Evolutionary conservation across 1,140 invertebrate species (phyloP), one percentile per base, ranked within the genome.

Genomic region (Solen grandis): DNA sequence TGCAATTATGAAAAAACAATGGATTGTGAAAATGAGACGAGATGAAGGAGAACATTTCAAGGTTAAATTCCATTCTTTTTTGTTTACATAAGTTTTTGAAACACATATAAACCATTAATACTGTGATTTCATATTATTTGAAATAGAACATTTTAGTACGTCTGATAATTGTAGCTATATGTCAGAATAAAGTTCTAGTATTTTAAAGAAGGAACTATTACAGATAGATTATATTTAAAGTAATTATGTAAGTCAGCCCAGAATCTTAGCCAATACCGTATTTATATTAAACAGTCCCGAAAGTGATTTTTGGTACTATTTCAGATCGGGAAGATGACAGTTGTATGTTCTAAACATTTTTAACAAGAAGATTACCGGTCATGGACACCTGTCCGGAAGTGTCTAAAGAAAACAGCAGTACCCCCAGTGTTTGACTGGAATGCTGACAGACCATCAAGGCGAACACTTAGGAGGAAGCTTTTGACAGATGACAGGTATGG

Each of bases 311-410:
- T 50, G 8, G 2, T 52, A 50, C 27, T 72, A 27, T 50, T 72
- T 35, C 52, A 72, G 69, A 57, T 57, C 25, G 25, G 5, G 29
- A 57, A 36, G 35, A 33, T 33, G 31, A 72, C 50, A 57, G 50
- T 72, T 72, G 50, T 55, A 5, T 72, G 33, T 72, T 72, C 29
- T 2, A 72, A 72, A 57, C 69, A 72, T 57, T 57, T 72, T 25
- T 35, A 13, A 72, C 22, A 35, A 72, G 68, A 72, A 38, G 69
- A 72, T 72, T 72, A 35, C 25, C 19, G 19, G 19, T 31, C 29
- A 57, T 55, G 50, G 69, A 72, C 50, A 57, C 69, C 69, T 29
- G 2, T 59, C 5, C 0, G 54, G 38, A 57, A 57, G 38, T 13
- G 50, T 8, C 41, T 68, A 38, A 68, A 68, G 38, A 46, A 35